Evolutionary conservation across 2,113 vertebrate species (phyloP).

Genomic region (Salminus brasiliensis): DNA sequence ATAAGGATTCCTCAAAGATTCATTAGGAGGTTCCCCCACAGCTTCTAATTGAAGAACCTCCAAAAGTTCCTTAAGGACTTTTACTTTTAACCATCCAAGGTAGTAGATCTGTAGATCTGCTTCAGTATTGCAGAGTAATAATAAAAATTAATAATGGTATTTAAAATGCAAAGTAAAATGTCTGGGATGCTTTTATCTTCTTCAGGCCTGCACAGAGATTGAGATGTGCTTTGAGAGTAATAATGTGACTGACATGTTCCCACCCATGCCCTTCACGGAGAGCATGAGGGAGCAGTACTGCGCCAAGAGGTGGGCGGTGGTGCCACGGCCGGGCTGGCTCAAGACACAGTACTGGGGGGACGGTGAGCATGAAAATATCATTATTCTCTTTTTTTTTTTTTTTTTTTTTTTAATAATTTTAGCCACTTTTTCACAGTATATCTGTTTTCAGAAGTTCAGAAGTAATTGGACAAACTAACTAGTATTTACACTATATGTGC

Average conservation of each 20-base stretch:
- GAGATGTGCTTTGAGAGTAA: constrained; percentile 87
- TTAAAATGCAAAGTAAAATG: neutral
- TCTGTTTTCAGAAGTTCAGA: too few species aligned
- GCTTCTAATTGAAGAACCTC: too few species aligned
- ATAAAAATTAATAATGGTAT: neutral
- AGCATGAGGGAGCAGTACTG: constrained; percentile 79
- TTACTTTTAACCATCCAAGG: neutral
- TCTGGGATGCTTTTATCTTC: neutral
- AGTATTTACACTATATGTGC: too few species aligned
- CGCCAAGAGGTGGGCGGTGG: constrained; percentile 79
- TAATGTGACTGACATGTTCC: constrained; percentile 90
- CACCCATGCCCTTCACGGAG: constrained; percentile 80
- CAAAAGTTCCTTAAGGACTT: too few species aligned
- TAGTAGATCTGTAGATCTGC: neutral
- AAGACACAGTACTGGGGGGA: constrained; percentile 82
- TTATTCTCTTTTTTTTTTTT: neutral
- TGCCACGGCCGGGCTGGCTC: constrained; percentile 81
- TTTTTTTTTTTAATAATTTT: too few species aligned
- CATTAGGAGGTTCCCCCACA: too few species aligned
- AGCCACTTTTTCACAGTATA: too few species aligned
- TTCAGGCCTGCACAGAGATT: constrained; percentile 90
- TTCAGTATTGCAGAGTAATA: neutral
- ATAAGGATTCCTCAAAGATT: too few species aligned
- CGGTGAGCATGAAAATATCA: constrained; percentile 63
- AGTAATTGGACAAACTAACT: too few species aligned